Base-by-base conservation (phyloP, 2,888 invertebrate species). In the Aricia artaxerxes region DNA sequence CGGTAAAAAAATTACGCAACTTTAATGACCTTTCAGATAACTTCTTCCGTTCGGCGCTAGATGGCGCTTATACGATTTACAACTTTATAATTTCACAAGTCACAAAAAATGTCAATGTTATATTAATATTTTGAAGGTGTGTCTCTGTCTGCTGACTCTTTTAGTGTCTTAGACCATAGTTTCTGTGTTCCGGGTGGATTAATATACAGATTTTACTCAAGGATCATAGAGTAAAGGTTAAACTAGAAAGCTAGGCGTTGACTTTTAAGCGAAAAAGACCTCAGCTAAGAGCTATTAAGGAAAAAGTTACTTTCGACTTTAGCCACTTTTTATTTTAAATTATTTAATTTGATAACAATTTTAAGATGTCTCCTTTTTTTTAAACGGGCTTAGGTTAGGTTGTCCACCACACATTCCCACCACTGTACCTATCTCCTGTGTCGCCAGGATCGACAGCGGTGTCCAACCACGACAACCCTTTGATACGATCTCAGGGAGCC, bases 181-280 rank as follows among this genome's bases (percentile, higher is more conserved):
- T 69, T 24, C 69, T 38, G 69, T 69, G 69, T 69, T 69, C 69
- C 69, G 38, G 69, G 13, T 69, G 13, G 5, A 38, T 38, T 35
- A 13, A 16, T 13, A 38, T 69, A 35, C 69, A 69, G 9, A 69
- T 69, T 35, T 69, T 69, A 35, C 11, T 1, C 11, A 38, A 69
- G 35, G 69, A 69, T 69, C 69, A 69, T 69, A 69, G 69, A 38
- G 35, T 35, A 69, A 69, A 69, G 69, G 69, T 69, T 69, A 69
- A 69, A 69, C 69, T 69, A 69, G 69, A 69, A 69, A 69, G 69
- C 69, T 16, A 69, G 69, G 35, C 69, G 31, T 24, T 13, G 69
- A 69, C 11, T 69, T 35, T 64, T 31, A 64, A 35, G 69, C 69
- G 31, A 38, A 69, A 69, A 69, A 13, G 35, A 31, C 24, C 31